phyloP scores from a whole-genome alignment of 2,797 vertebrate genomes.

The Pangasius sanitwongsei region DNA sequence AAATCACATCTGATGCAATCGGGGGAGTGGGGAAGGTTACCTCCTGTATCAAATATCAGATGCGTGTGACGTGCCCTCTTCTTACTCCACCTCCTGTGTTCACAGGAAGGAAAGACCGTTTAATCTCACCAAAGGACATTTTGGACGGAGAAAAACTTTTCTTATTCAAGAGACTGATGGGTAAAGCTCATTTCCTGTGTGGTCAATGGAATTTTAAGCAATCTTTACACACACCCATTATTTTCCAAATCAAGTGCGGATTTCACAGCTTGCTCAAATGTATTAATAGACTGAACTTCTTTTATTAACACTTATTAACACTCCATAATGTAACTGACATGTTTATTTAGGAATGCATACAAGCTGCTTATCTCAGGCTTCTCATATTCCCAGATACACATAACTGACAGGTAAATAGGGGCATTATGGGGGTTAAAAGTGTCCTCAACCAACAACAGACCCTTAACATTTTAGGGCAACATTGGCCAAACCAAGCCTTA shows the following conservation, averaged over 20 bases:
- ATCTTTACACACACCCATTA: not conserved
- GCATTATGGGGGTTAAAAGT: not conserved
- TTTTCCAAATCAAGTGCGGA: not conserved
- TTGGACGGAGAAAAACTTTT: not conserved
- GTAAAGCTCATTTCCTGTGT: not conserved
- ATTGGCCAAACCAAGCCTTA: not conserved
- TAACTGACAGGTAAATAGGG: not conserved
- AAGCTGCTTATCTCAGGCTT: not conserved
- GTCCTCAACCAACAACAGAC: not conserved
- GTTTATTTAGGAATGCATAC: not conserved
- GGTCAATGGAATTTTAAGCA: not conserved
- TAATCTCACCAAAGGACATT: conserved; percentile 27
- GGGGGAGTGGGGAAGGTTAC: conserved; percentile 57
- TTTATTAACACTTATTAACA: not conserved
- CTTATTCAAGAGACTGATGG: not conserved
- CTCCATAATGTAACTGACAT: not conserved
- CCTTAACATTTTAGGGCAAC: not conserved
- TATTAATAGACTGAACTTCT: not conserved
- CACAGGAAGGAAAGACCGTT: conserved; percentile 53
- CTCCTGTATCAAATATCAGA: conserved; percentile 57
- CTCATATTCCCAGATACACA: not conserved
- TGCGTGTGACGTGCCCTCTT: not conserved
- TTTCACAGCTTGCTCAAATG: not conserved
- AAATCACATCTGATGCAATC: conserved; percentile 67
- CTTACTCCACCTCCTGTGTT: conserved; percentile 2